phyloP scores from a whole-genome alignment of 2,113 vertebrate genomes.

The Austrofundulus limnaeus region DNA sequence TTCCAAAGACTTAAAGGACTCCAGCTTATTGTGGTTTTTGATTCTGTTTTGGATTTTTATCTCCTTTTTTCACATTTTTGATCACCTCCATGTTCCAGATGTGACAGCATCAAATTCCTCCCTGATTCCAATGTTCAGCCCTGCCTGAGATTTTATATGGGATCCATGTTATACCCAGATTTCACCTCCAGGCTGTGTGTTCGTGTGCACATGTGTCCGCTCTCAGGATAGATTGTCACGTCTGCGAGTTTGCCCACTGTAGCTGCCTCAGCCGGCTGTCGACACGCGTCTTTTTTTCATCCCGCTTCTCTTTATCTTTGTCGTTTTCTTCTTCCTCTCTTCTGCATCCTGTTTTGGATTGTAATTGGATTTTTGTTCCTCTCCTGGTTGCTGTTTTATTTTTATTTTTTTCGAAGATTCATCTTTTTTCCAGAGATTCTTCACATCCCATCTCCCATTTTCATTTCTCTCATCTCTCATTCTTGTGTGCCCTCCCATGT shows the following conservation, averaged over 20 bases:
- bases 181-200: conserved; percentile 50
- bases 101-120: conserved; percentile 24
- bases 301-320: conserved; percentile 16
- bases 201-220: conserved; percentile 42
- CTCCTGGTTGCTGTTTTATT: conserved; percentile 9
- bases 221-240: conserved; percentile 59
- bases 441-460: conserved; percentile 23
- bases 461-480: conserved; percentile 13
- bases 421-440: neutral
- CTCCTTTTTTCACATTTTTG: conserved; percentile 6
- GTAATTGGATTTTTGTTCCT: neutral
- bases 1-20: too few relatives aligned
- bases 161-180: conserved; percentile 48
- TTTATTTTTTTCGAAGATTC: neutral
- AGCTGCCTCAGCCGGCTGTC: conserved; percentile 25
- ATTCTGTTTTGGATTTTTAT: neutral
- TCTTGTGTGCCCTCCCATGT: conserved; percentile 5
- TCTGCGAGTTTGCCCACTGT: conserved; percentile 66
- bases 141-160: conserved; percentile 32
- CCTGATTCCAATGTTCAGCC: conserved; percentile 14
- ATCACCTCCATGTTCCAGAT: conserved; percentile 45
- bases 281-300: conserved; percentile 10
- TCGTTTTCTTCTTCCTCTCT: conserved; percentile 26
- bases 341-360: neutral
- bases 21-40: neutral